Evolutionary conservation across 2,888 invertebrate species (phyloP), one percentile per base, ranked within the genome.

Genomic region (Lasiommata megera): DNA sequence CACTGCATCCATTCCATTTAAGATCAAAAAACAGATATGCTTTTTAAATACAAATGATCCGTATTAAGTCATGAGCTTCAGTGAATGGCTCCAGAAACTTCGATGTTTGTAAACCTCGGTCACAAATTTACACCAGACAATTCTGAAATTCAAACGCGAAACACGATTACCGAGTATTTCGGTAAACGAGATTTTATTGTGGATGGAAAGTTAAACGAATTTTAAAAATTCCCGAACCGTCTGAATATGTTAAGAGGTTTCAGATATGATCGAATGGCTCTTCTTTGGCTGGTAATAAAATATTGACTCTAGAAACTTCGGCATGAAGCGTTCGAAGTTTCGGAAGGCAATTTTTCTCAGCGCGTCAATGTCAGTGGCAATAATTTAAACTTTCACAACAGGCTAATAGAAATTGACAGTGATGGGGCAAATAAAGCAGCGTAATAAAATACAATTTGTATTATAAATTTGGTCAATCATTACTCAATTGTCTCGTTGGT

Each of bases 331-430:
- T 53, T 56, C 69, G 73, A 81, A 80, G 69, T 81, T 72, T 67
- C 66, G 63, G 58, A 68, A 68, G 74, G 79, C 77, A 80, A 84
- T 84, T 84, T 86, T 84, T 85, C 83, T 80, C 74, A 70, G 60
- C 63, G 68, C 79, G 74, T 84, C 83, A 84, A 79, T 79, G 80
- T 83, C 80, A 76, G 76, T 69, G 72, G 77, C 78, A 80, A 86
- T 83, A 80, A 78, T 77, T 84, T 80, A 81, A 76, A 79, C 71
- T 80, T 79, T 72, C 63, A 57, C 66, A 65, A 60, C 61, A 62
- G 65, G 57, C 61, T 59, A 54, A 62, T 61, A 64, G 63, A 64
- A 67, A 68, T 65, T 65, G 68, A 31, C 64, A 54, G 50, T 48
- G 48, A 50, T 17, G 16, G 28, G 52, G 16, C 31, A 46, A 46